Base-by-base conservation (phyloP, 2,888 invertebrate genomes). In the Sipha maydis region DNA sequence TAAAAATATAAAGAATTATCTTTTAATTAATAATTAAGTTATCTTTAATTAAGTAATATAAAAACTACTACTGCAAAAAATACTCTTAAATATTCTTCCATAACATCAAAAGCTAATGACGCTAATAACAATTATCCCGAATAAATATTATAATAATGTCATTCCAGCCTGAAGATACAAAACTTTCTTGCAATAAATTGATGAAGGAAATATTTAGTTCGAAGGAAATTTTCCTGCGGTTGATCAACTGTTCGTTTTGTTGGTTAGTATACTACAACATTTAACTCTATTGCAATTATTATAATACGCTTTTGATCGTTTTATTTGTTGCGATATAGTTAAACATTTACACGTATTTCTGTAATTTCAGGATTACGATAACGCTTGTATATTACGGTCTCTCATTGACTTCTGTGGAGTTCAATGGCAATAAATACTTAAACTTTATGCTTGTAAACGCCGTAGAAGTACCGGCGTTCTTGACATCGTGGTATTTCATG, bases 321-420 rank as follows among this genome's bases (percentile, higher is more conserved):
- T 14, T 48, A 11, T 48, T 48, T 48, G 48, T 48, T 48, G 48
- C 48, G 48, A 48, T 48, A 14, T 48, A 14, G 14, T 14, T 14
- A 9, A 67, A 92, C 92, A 91, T 91, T 7, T 91, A 91, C 2
- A 92, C 92, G 61, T n/a, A 31, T n/a, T 48, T 89, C 34, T 69
- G 31, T 89, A 31, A 25, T 85, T 90, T 76, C 89, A 92, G 92
- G 92, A 94, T 96, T 28, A 95, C 96, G 0, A 95, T 95, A 90
- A 95, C 95, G 0, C 94, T 96, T 90, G 94, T 96, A 34, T 97
- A 96, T 92, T 96, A 96, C 91, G 97, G 97, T 0, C 92, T 97
- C 71, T 96, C 96, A 0, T 93, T 97, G 85, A 96, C 96, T 92
- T 95, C 96, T 0, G 96, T 96, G 4, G 93, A 95, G 0, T 92